phyloP scores from a whole-genome alignment of 1,140 invertebrate species.

The Notospermus geniculatus region DNA sequence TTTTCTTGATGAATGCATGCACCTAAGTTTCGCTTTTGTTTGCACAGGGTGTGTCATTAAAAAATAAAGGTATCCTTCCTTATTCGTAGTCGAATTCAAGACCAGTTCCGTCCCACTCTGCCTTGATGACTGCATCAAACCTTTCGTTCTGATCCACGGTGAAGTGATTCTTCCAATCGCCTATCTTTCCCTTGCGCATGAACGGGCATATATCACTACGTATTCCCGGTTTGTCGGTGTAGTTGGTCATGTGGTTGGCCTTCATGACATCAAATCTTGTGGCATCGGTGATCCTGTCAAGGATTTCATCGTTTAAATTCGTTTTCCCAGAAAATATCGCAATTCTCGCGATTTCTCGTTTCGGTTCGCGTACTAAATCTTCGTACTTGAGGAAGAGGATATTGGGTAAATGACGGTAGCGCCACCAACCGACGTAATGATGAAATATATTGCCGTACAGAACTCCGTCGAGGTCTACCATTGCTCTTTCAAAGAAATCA shows the following conservation, averaged over 20 bases:
- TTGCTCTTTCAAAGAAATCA: constrained; percentile 17
- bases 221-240: background rate
- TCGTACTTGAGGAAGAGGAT: background rate
- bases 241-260: background rate
- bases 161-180: constrained; percentile 5
- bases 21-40: too few species aligned
- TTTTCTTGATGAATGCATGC: too few species aligned
- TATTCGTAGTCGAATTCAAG: background rate
- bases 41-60: too few species aligned
- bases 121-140: background rate
- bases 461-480: background rate
- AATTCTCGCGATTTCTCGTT: background rate
- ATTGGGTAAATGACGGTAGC: background rate
- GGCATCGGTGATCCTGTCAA: background rate
- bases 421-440: background rate
- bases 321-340: background rate
- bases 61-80: too few species aligned
- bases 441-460: background rate
- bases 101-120: background rate
- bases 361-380: background rate
- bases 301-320: background rate
- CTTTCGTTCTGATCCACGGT: background rate
- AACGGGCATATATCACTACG: constrained; percentile 3
- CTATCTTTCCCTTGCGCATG: constrained; percentile 3
- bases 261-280: background rate